Conservation (phyloP, 2,888 invertebrate species). For the Pecten maximus region DNA sequence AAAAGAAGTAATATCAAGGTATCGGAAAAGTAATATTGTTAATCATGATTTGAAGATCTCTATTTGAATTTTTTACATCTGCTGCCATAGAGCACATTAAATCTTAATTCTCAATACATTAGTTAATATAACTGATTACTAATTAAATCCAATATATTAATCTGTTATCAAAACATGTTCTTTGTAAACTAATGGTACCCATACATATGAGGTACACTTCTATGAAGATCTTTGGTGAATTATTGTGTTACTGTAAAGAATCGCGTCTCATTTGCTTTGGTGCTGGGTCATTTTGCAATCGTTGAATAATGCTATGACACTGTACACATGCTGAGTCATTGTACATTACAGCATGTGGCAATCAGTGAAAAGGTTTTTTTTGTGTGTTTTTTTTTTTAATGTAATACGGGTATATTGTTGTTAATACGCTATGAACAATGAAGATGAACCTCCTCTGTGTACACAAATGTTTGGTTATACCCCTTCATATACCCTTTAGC, state of each 20-base stretch:
- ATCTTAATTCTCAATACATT: background rate
- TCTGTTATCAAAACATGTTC: background rate
- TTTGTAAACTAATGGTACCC: background rate
- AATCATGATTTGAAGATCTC: background rate
- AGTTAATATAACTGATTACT: background rate
- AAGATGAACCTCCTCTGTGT: background rate
- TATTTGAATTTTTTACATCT: background rate
- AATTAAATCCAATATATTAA: too few relatives aligned
- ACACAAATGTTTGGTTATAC: background rate
- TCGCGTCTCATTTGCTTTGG: slow-evolving; percentile 18
- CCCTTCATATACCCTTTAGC: background rate
- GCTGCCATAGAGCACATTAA: background rate
- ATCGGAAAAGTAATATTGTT: background rate
- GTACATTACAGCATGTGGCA: background rate
- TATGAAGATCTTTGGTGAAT: background rate
- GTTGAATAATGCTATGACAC: background rate
- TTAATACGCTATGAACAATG: background rate
- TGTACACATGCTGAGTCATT: background rate
- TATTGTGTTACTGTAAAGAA: background rate
- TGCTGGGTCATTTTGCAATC: background rate
- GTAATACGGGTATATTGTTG: slow-evolving; percentile 1
- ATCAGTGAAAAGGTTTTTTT: background rate
- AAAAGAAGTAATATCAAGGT: background rate
- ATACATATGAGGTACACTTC: background rate
- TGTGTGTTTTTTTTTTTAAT: background rate